Conservation (phyloP, 2,888 invertebrate genomes). For the Chymomyza caudatula region DNA sequence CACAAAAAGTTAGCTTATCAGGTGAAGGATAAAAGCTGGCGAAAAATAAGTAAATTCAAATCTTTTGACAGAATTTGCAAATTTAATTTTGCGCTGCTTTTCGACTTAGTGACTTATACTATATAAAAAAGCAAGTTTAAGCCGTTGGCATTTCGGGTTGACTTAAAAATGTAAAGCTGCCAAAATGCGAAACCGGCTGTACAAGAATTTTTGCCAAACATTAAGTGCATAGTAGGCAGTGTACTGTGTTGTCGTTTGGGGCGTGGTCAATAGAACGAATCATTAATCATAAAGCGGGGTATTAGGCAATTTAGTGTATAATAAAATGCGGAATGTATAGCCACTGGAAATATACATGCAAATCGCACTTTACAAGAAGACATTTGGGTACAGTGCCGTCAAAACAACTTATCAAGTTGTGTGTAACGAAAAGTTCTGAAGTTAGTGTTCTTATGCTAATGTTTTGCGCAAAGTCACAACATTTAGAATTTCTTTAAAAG, state of each 20-base stretch:
- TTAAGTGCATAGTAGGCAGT: neutral
- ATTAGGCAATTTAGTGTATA: neutral
- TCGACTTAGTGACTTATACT: too few relatives aligned
- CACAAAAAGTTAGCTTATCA: conserved; percentile 38
- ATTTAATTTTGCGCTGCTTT: neutral
- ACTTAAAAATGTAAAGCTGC: neutral
- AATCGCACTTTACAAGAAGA: neutral
- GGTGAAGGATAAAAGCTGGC: conserved; percentile 40
- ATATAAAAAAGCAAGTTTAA: conserved; percentile 22
- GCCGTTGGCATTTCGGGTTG: conserved; percentile 33
- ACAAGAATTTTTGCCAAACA: neutral
- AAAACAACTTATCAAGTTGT: neutral
- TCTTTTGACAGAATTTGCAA: neutral
- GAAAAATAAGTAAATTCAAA: conserved; percentile 25
- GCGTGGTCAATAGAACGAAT: neutral
- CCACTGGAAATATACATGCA: neutral
- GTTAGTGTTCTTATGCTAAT: too few relatives aligned
- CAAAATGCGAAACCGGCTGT: neutral
- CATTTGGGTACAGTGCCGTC: neutral
- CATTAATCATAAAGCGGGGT: neutral
- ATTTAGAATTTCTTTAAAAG: too few relatives aligned
- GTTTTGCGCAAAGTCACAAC: too few relatives aligned
- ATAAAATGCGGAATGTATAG: neutral
- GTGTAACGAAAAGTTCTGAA: too few relatives aligned
- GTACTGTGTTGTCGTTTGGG: neutral